Base-by-base conservation (phyloP, 2,888 invertebrate species). In the Andrena haemorrhoa region DNA sequence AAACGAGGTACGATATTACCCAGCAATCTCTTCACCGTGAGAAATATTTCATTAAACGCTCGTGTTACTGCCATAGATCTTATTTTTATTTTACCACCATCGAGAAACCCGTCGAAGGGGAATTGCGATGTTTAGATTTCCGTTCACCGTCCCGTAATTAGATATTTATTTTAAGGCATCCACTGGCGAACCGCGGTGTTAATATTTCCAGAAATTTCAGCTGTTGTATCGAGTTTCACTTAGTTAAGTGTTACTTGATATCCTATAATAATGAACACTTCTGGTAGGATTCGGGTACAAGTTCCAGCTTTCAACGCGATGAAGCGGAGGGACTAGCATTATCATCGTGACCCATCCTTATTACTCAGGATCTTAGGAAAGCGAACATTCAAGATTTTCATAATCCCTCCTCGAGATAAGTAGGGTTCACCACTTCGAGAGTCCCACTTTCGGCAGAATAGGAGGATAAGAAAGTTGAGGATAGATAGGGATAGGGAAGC, bases 331-430 rank as follows among this genome's bases (percentile, higher is more conserved):
- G 35, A 33, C 20, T 65, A 49, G 51, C 73, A 58, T 35, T 47
- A 47, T 65, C 33, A 56, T 41, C 41, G 35, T 47, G 12, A 12
- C 2, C 64, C 58, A 65, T 68, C 63, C 47, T 69, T 64, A 72
- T 65, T 68, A 64, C 16, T 33, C n/a, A 41, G 33, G 41, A 26
- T 71, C 71, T 56, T 75, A 74, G n/a, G 7, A 35, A 83, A 74
- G 64, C 64, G 60, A 71, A 69, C 78, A 78, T 86, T 76, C 66
- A 53, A 83, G 84, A 82, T 76, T 77, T 71, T 79, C 75, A 72
- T 75, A 60, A 84, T 82, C 82, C 65, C 53, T 58, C 51, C 31
- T 65, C 23, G 4, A 73, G 70, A 79, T 84, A 76, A 74, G 58
- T 64, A 70, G 63, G 41, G 51, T 70, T 61, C 61, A 3, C 65